phyloP scores from a whole-genome alignment of 2,113 vertebrate species.

The Oryctolagus cuniculus region mOryCun1.1 NC_091446.1:41204001-41204500 shows the following conservation, averaged over 20 bases:
- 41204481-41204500: conserved; percentile 83
- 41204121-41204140: neutral
- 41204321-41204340: conserved; percentile 19
- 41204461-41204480: conserved; percentile 72
- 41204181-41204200: neutral
- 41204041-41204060: neutral
- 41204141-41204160: neutral
- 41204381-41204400: neutral
- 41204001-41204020: neutral
- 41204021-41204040: no score
- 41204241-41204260: conserved; percentile 69
- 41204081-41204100: neutral
- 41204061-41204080: rapidly evolving
- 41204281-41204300: conserved; percentile 6
- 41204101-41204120: neutral
- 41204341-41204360: neutral
- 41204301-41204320: conserved; percentile 75
- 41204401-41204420: neutral
- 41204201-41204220: neutral
- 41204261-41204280: conserved; percentile 83
- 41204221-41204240: neutral
- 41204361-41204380: conserved; percentile 76
- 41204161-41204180: neutral
- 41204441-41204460: conserved; percentile 83
- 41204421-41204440: conserved; percentile 87